Base-by-base conservation (phyloP, 2,888 invertebrate genomes). In the Stictocephala bisonia region DNA sequence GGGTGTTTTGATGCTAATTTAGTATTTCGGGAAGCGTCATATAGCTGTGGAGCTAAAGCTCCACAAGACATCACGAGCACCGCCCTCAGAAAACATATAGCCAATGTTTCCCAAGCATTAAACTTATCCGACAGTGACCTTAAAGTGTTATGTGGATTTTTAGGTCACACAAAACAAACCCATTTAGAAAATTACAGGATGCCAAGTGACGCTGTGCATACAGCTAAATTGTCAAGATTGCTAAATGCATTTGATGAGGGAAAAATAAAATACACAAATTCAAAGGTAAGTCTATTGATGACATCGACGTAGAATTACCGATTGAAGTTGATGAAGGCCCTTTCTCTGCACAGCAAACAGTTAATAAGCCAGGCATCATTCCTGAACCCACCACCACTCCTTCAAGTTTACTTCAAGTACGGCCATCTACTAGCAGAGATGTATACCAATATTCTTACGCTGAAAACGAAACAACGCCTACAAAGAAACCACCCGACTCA, bases 121-220 rank as follows among this genome's bases (percentile, higher is more conserved):
- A 50, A 50, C 20, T 20, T 50, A 24, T n/a, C 50, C 20, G 50
- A 50, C 15, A 50, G n/a, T 3, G 50, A 50, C 50, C 51, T 50
- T 22, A 50, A 50, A n/a, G 24, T 18, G 20, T 18, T 50, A 24
- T n/a, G 18, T 2, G 50, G 50, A 9, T 3, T 50, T 18, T 24
- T 50, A 3, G 50, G 50, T 7, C 50, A 50, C 13, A 50, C 50
- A 15, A 50, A n/a, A 50, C 15, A 18, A 7, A 50, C 50, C 50
- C 50, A 50, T n/a, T 50, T 50, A 15, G 50, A 50, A 15, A 20
- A 50, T 15, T 50, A 50, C 15, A 3, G 50, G n/a, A n/a, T 50
- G 20, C 50, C 50, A 3, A 50, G 50, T 13, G 50, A 50, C 24
- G 50, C 50, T 50, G 18, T 50, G 3, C 50, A 50, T 13, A 50